Conservation (phyloP, 2,113 vertebrate species). For the Melanotaenia duboulayi region DNA sequence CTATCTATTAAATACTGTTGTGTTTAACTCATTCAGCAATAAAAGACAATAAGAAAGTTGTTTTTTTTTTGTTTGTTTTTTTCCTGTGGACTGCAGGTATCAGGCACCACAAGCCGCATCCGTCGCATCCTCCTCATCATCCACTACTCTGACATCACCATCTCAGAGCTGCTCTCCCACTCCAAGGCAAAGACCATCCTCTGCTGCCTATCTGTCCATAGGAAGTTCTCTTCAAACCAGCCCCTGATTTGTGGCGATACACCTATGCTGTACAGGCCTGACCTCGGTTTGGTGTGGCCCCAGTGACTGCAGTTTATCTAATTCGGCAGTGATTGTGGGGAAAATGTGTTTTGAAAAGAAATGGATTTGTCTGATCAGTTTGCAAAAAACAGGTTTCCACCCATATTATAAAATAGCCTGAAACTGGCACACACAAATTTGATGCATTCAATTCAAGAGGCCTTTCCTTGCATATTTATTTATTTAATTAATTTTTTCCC, state of each 20-base stretch:
- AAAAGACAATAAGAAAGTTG: not conserved
- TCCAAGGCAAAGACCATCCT: slow-evolving; percentile 74
- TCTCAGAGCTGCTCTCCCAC: slow-evolving; percentile 70
- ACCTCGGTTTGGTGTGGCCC: slow-evolving; percentile 33
- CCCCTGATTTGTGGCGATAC: slow-evolving; percentile 40
- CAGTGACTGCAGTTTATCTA: not conserved
- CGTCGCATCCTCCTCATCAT: slow-evolving; percentile 83
- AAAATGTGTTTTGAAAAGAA: too few species aligned
- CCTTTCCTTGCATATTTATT: not conserved
- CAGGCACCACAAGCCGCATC: slow-evolving; percentile 87
- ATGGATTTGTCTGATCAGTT: too few species aligned
- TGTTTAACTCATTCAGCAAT: not conserved
- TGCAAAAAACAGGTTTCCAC: not conserved
- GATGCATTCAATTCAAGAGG: too few species aligned
- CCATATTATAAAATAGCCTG: not conserved
- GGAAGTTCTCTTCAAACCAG: slow-evolving; percentile 38
- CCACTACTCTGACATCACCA: slow-evolving; percentile 80
- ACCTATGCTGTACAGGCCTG: not conserved
- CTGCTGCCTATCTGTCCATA: slow-evolving; percentile 61
- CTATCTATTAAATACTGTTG: slow-evolving; percentile 2
- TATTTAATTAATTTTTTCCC: not conserved
- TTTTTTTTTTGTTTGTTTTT: not conserved
- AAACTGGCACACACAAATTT: not conserved
- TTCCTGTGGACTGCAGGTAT: slow-evolving; percentile 82
- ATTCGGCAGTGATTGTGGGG: not conserved